Base-by-base conservation (phyloP, 2,113 vertebrate genomes). In the Hippocampus comes region DNA sequence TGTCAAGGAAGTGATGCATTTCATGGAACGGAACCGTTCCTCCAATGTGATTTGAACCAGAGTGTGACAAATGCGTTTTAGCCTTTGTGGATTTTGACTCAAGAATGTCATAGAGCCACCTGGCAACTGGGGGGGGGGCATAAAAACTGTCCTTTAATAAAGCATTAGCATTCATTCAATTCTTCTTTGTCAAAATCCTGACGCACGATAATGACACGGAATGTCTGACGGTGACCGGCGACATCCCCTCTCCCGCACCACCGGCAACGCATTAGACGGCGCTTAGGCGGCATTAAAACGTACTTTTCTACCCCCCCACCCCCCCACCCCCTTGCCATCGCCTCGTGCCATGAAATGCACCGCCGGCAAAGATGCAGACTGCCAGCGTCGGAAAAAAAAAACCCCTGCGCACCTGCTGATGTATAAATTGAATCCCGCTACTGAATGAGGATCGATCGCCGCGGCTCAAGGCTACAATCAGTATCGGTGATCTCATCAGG, bases 401-500 rank as follows among this genome's bases (percentile, higher is more conserved):
- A 21, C 1, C 49, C 53, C 53, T 23, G 3, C 79, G 89, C 85
- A 88, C 89, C 86, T 89, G 83, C 81, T 85, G 83, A 86, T 86
- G 89, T 89, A 88, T 87, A 90, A 90, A 92, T 93, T 76, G 83
- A 89, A 91, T 93, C 89, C 89, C 78, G 70, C 53, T 27, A 74
- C 82, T 88, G 91, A 92, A 92, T 92, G 85, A 91, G 86, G 90
- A 93, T 92, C 90, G 91, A 93, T 93, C 89, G 90, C 85, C 71
- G 63, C 78, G 83, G 87, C 89, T 89, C 82, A 46, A 76, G 87
- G 90, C 90, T 83, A 88, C 87, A 90, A 89, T 88, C 87, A 86
- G 88, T 87, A 87, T 87, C 85, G 81, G 38, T 87, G 88, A 93
- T 92, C 88, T 82, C 91, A 93, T 93, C 88, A 90, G 81, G 53